These are phyloP conservation scores for Therioaphis trifolii DNA, from an alignment of 2,888 invertebrate genomes.

Conservation along the genomic window DNA sequence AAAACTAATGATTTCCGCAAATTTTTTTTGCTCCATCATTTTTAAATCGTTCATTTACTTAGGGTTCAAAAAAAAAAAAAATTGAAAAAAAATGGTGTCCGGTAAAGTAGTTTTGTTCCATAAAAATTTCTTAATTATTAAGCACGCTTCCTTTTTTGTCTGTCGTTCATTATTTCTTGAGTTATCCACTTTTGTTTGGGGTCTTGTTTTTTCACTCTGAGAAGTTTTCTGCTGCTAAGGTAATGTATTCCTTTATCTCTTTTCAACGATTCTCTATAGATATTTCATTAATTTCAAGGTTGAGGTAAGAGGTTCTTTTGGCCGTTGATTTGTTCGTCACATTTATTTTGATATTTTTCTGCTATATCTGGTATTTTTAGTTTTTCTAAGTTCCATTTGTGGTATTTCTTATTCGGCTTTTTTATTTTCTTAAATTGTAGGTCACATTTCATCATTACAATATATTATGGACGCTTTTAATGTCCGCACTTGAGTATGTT, in stretches of 20 bases:
- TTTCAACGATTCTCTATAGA: not conserved
- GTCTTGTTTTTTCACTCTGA: no score
- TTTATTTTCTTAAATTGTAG: not conserved
- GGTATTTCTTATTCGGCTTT: not conserved
- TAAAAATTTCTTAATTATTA: no score
- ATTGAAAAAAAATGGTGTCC: no score
- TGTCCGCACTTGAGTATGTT: not conserved
- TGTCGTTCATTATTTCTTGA: not conserved
- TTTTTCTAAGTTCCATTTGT: not conserved
- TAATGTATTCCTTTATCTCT: not conserved
- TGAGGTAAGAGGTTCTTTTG: not conserved
- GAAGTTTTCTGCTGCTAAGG: not conserved
- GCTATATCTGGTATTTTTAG: not conserved
- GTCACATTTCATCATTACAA: not conserved
- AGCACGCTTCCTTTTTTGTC: not conserved
- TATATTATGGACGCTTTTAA: no score
- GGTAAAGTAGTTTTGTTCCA: no score
- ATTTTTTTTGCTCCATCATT: no score
- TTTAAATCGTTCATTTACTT: no score
- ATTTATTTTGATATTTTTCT: slow-evolving; percentile 7
- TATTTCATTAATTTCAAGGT: not conserved
- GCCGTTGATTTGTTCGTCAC: not conserved
- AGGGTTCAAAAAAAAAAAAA: no score
- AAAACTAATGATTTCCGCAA: no score
- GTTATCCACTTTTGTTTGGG: not conserved